Evolutionary conservation across 1,140 invertebrate species (phyloP).

Genomic region (Bombus confusus): DNA sequence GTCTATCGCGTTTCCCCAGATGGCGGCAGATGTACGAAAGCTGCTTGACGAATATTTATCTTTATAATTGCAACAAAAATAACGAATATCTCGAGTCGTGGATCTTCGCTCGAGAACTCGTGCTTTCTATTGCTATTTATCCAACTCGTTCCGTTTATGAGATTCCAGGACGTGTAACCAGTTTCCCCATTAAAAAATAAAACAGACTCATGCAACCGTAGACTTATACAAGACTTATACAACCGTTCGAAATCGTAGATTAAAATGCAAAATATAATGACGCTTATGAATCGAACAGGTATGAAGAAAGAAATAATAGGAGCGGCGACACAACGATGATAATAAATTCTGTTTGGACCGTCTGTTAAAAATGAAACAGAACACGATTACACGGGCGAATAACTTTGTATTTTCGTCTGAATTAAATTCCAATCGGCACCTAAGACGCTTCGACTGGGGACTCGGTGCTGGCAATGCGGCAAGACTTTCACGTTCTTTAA

Average conservation of each 20-base stretch:
- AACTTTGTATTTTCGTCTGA: neutral
- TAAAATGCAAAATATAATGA: neutral
- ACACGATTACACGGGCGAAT: neutral
- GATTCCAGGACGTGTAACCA: neutral
- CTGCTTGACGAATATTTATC: neutral
- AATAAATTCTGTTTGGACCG: neutral
- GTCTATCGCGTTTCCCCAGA: neutral
- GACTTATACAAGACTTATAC: neutral
- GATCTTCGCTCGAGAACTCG: neutral
- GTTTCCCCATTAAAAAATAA: neutral
- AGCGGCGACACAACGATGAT: neutral
- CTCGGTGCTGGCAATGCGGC: neutral
- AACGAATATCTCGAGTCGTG: neutral
- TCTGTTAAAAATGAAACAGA: neutral
- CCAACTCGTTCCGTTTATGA: neutral
- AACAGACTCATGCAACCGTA: neutral
- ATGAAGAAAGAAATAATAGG: no score
- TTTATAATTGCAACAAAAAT: neutral
- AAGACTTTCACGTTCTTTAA: neutral
- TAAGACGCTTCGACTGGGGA: neutral
- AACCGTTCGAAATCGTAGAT: neutral
- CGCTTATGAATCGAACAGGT: neutral
- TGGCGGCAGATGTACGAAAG: constrained; percentile 4
- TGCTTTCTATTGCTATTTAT: neutral
- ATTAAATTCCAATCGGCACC: neutral